Conservation (phyloP, 2,113 vertebrate species). For the Apteryx owenii region DNA sequence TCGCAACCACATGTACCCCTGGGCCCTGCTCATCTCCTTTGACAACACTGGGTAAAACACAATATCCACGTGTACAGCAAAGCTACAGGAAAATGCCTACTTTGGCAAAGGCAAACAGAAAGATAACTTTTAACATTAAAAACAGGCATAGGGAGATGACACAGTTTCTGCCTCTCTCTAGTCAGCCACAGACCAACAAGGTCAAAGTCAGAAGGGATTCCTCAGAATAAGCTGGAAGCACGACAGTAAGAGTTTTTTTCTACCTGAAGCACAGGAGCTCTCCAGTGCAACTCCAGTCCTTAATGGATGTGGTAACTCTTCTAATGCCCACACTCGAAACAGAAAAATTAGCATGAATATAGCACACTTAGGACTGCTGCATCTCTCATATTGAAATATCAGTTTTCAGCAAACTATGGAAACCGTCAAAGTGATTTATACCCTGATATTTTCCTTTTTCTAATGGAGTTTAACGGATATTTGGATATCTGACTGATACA, state of each 20-base stretch:
- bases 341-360: not conserved
- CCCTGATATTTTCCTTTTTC: constrained; percentile 12
- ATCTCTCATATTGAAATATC: not conserved
- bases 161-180: not conserved
- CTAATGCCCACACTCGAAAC: not conserved
- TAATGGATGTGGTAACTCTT: not conserved
- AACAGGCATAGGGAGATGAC: not conserved
- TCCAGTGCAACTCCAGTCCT: not conserved
- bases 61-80: not conserved
- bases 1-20: not conserved
- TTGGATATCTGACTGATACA: not conserved
- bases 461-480: not conserved
- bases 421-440: not conserved
- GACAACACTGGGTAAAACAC: not conserved
- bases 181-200: not conserved
- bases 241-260: not conserved
- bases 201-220: not conserved
- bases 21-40: not conserved
- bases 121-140: not conserved
- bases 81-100: not conserved
- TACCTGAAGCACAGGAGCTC: not conserved
- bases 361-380: not conserved
- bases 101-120: not conserved
- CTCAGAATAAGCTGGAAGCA: not conserved
- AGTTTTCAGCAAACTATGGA: not conserved